Conservation (phyloP, 37 sponge, comb jelly and placozoan genomes). For the Aplysina aerophoba region DNA sequence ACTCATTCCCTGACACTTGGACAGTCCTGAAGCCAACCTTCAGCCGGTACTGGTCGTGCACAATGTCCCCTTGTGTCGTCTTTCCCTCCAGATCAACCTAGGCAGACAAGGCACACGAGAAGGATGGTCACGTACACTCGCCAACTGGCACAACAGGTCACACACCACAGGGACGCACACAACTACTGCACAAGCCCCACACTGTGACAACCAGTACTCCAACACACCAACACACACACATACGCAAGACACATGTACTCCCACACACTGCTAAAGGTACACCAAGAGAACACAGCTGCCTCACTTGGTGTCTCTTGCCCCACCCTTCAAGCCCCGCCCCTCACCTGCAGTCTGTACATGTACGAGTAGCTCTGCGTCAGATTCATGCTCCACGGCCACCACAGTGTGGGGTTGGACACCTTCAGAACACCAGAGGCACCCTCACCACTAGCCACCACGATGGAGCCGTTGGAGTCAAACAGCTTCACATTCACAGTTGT, state of each 20-base stretch:
- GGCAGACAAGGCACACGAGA: not conserved
- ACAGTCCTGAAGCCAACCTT: constrained; percentile 62
- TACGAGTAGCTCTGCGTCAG: constrained; percentile 16
- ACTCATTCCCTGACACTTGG: constrained; percentile 41
- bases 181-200: too few species aligned
- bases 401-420: constrained; percentile 37
- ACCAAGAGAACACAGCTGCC: too few species aligned
- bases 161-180: too few species aligned
- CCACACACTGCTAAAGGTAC: not conserved
- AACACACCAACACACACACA: not conserved
- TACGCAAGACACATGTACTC: not conserved
- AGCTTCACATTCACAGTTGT: not conserved
- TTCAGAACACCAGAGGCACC: constrained; percentile 9
- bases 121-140: not conserved
- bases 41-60: constrained; percentile 44
- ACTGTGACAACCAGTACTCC: not conserved
- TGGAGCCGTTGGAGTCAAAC: constrained; percentile 7
- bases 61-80: not conserved
- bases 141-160: not conserved
- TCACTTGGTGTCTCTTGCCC: too few species aligned
- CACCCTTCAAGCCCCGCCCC: too few species aligned
- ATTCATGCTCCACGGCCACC: constrained; percentile 80
- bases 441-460: not conserved
- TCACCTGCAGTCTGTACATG: constrained; percentile 55
- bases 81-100: constrained; percentile 19